Evolutionary conservation across 2,113 vertebrate genomes (phyloP).

Genomic region (Trochalopteron elliotii): DNA sequence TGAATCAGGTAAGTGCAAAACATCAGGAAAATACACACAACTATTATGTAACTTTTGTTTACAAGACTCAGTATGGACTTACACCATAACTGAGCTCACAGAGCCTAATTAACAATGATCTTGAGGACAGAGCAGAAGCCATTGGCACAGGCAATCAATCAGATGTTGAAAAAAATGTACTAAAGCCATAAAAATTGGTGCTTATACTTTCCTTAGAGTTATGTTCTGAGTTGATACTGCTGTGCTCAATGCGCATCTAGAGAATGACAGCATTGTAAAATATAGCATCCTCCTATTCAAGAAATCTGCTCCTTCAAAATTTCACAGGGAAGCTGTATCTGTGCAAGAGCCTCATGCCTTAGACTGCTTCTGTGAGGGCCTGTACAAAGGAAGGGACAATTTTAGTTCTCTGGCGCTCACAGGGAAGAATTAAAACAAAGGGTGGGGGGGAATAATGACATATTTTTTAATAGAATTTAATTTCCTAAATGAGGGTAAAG

Average conservation of each 20-base stretch:
- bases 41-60: background rate
- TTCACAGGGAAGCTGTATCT: background rate
- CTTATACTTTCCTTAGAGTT: background rate
- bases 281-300: background rate
- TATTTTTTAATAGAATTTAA: background rate
- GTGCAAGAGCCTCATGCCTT: background rate
- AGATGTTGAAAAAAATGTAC: background rate
- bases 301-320: background rate
- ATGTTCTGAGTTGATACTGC: background rate
- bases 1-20: background rate
- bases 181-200: background rate
- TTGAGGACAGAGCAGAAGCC: background rate
- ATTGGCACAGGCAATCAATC: too few relatives aligned
- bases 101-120: background rate
- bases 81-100: background rate
- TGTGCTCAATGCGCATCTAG: background rate
- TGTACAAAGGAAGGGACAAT: background rate
- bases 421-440: background rate
- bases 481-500: background rate
- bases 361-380: background rate
- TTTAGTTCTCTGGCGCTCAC: background rate
- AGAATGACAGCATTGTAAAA: background rate
- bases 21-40: background rate
- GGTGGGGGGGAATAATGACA: fast-evolving
- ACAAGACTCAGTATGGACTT: background rate